Evolutionary conservation across 2,888 invertebrate species (phyloP).

Genomic region (Drosophila stalkeri): DNA sequence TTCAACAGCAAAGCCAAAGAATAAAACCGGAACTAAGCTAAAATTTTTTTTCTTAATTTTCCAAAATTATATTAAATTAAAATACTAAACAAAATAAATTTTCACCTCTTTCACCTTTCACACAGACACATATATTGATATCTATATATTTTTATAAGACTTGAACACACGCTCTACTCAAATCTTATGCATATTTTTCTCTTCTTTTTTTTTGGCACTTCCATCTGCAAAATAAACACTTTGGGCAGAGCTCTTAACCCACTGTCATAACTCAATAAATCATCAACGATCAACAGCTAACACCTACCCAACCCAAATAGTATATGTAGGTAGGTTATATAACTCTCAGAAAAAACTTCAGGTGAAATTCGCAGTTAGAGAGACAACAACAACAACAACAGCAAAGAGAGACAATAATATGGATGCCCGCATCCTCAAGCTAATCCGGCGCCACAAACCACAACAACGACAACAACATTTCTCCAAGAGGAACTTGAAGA

Average conservation of each 20-base stretch:
- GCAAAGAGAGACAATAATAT: conserved; percentile 28
- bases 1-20: neutral
- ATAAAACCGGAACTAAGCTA: neutral
- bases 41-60: neutral
- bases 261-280: conserved; percentile 79
- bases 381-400: conserved; percentile 9
- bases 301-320: conserved; percentile 77
- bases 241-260: conserved; percentile 68
- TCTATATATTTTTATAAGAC: neutral
- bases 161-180: conserved; percentile 18
- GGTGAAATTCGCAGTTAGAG: conserved; percentile 70
- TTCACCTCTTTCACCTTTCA: conserved; percentile 2
- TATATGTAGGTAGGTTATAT: conserved; percentile 43
- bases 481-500: conserved; percentile 25
- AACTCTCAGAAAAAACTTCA: conserved; percentile 56
- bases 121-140: neutral
- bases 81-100: neutral
- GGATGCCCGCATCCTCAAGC: conserved; percentile 75
- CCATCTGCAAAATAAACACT: conserved; percentile 67
- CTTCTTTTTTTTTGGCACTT: conserved; percentile 39
- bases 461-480: conserved; percentile 17
- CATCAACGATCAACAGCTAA: conserved; percentile 68
- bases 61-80: neutral
- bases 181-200: conserved; percentile 32
- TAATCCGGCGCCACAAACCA: conserved; percentile 79